Conservation (phyloP, 2,113 vertebrate genomes). For the Vulpes vulpes region DNA sequence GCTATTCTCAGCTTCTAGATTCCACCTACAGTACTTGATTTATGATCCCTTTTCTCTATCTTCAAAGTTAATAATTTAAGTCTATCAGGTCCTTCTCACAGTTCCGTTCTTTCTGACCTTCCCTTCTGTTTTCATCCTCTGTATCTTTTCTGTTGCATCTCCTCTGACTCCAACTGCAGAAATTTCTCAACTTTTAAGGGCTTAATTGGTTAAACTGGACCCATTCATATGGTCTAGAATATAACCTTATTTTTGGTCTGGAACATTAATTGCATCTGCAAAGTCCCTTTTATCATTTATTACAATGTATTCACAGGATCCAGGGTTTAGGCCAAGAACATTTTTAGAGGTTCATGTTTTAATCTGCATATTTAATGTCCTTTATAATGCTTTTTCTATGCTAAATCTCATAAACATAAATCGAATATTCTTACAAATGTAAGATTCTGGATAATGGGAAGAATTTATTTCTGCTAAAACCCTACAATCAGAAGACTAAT, state of each 20-base stretch:
- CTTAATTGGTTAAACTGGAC: background rate
- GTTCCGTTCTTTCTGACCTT: background rate
- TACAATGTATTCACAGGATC: background rate
- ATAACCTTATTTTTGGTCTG: background rate
- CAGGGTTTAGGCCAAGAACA: background rate
- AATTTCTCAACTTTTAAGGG: background rate
- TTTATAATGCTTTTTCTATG: background rate
- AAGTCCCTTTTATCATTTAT: background rate
- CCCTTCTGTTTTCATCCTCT: background rate
- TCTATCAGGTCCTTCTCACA: background rate
- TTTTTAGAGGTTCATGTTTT: background rate
- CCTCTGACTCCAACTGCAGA: background rate
- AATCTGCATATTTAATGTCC: background rate
- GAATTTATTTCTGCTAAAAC: background rate
- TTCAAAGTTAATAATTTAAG: background rate
- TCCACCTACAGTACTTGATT: background rate
- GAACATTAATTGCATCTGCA: background rate
- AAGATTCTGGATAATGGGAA: background rate
- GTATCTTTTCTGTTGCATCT: background rate
- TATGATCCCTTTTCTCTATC: background rate
- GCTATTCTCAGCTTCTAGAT: background rate
- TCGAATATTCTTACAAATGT: background rate
- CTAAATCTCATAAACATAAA: background rate
- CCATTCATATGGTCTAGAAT: background rate
- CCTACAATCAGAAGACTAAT: background rate